Base-by-base conservation (phyloP, 2,888 invertebrate genomes). In the Achlya flavicornis region DNA sequence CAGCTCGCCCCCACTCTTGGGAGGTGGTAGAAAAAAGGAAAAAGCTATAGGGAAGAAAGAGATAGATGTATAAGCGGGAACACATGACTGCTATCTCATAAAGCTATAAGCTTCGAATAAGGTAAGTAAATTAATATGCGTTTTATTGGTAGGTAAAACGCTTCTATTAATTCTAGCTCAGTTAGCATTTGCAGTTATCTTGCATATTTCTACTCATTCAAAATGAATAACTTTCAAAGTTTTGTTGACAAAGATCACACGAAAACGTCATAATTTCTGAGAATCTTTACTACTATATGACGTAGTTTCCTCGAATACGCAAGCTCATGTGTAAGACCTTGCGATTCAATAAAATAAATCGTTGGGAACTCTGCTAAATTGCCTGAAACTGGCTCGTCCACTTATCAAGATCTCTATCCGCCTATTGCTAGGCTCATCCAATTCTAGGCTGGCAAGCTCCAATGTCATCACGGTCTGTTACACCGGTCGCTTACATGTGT, bases 291-390 rank as follows among this genome's bases (percentile, higher is more conserved):
- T 10, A 19, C 19, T 16, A 16, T 14, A 16, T 53, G 53, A 61
- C 53, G 57, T 59, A 58, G 61, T 53, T 61, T 53, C 53, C 53
- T n/a, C 10, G 16, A 63, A 57, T n/a, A n/a, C 53, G 16, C 53
- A 53, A 53, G 10, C 53, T 19, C 53, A 19, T 69, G 61, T 64
- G 61, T 65, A 64, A 77, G 79, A 79, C 86, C 87, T 87, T 85
- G 86, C 73, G 63, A 73, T 77, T 77, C 79, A 82, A 83, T 87
- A 69, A 77, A 80, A 76, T 60, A 26, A 60, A 74, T 71, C 75
- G 71, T 73, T 70, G 64, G 68, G 73, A 64, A 71, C 69, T 66
- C 66, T 70, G 64, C 68, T 72, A 73, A 79, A 81, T 79, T 79
- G 74, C 46, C 67, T 69, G 66, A 71, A 72, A 68, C 76, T 63